Evolutionary conservation across 2,113 vertebrate genomes (phyloP).

Genomic region (Ciconia maguari): DNA sequence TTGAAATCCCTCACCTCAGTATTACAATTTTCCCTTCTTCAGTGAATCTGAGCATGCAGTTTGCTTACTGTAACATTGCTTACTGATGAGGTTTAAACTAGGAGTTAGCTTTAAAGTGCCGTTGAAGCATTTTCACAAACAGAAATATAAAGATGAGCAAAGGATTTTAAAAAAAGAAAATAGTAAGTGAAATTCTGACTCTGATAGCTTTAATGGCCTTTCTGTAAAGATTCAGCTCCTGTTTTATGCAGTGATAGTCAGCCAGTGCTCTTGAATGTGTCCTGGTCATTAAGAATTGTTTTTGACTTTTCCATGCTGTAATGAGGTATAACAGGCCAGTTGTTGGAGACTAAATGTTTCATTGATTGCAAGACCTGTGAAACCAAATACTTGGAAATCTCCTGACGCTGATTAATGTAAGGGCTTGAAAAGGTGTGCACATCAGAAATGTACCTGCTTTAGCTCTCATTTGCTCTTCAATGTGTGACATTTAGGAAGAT

Average conservation of each 20-base stretch:
- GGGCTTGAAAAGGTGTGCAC: neutral
- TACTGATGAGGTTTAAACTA: neutral
- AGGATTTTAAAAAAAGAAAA: neutral
- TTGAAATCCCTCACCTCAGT: neutral
- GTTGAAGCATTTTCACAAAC: neutral
- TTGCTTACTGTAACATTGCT: neutral
- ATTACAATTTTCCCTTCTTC: neutral
- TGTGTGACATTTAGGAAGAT: constrained; percentile 40
- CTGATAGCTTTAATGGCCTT: neutral
- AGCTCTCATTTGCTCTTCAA: neutral
- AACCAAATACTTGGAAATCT: constrained; percentile 52
- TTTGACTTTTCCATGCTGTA: neutral
- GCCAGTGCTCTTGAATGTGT: constrained; percentile 29
- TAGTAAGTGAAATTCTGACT: neutral
- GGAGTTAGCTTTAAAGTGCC: neutral
- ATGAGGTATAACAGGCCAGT: constrained; percentile 1
- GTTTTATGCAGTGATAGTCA: neutral
- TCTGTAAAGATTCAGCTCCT: neutral
- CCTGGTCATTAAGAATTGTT: constrained; percentile 53
- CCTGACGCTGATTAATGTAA: constrained; percentile 5
- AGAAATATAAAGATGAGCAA: neutral
- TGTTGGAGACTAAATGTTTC: constrained; percentile 30
- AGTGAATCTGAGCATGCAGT: neutral
- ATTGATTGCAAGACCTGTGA: constrained; percentile 13
- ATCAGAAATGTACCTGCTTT: constrained; percentile 1